A percentile compares a stretch with the other conserved stretches of the same genome.
These are phyloP conservation scores for Thermophis baileyi DNA, from an alignment of 2,113 vertebrate species.

Conservation along the genomic window DNA sequence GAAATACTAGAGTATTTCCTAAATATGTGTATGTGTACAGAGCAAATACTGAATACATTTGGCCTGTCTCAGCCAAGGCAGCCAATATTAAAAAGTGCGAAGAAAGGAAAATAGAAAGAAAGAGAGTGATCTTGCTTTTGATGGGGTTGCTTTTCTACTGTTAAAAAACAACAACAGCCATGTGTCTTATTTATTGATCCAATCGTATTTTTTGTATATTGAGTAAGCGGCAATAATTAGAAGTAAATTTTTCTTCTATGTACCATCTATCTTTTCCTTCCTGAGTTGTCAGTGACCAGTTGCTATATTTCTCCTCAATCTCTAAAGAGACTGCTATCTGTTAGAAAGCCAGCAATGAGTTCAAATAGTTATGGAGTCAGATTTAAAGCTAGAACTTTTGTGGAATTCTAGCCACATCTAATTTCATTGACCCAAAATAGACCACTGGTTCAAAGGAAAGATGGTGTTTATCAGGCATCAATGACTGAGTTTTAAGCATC, in stretches of 20 bases:
- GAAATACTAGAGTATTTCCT: background rate
- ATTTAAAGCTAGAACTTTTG: background rate
- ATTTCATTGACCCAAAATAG: background rate
- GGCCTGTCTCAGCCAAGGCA: background rate
- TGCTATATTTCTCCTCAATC: background rate
- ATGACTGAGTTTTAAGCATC: background rate
- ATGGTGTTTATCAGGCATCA: background rate
- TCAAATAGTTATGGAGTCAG: background rate
- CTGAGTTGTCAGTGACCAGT: background rate
- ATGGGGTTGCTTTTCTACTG: background rate
- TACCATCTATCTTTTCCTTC: background rate
- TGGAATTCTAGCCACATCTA: background rate
- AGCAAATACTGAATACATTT: background rate
- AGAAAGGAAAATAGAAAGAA: background rate
- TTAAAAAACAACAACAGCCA: background rate
- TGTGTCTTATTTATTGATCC: background rate
- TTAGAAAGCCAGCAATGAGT: background rate
- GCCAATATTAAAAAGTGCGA: background rate
- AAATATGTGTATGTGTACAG: background rate
- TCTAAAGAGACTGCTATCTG: background rate
- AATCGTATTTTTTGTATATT: background rate
- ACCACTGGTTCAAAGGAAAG: background rate
- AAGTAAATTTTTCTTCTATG: background rate
- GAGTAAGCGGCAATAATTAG: background rate
- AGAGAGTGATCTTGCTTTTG: background rate